A percentile compares a stretch with the other conserved stretches of the same genome.
phyloP scores from a whole-genome alignment of 2,888 invertebrate genomes.

The Choreutis nemorana region DNA sequence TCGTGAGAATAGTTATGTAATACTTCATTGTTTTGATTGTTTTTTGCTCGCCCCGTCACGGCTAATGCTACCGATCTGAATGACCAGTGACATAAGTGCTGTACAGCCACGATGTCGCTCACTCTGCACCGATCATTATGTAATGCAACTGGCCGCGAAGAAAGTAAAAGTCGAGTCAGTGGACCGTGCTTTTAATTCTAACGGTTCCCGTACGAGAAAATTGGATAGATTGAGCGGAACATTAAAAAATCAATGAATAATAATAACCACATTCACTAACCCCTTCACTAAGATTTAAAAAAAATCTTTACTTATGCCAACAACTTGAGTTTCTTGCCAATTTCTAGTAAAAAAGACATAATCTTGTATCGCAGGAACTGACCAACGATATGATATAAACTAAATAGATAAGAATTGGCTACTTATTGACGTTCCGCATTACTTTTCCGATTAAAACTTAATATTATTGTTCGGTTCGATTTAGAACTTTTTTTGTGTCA shows the following conservation, averaged over 20 bases:
- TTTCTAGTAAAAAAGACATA: no score
- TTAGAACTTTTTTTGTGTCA: no score
- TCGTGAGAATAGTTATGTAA: conserved; percentile 11
- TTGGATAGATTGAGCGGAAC: conserved; percentile 5
- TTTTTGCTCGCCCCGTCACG: conserved; percentile 1
- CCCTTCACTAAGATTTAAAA: no score
- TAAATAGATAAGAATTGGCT: no score
- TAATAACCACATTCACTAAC: no score
- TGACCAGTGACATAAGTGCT: conserved; percentile 23
- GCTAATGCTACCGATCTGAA: conserved; percentile 9
- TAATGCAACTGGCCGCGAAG: conserved; percentile 37
- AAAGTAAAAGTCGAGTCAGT: conserved; percentile 47
- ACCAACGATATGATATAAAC: no score
- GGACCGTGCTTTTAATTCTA: conserved; percentile 26
- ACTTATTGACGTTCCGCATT: no score
- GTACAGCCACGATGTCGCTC: conserved; percentile 23
- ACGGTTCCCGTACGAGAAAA: conserved; percentile 9
- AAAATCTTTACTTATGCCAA: no score
- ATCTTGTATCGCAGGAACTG: no score
- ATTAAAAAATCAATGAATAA: conserved; percentile 9
- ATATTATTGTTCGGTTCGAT: no score
- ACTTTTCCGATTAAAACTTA: no score
- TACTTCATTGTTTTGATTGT: conserved; percentile 1
- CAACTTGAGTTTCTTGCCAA: no score
- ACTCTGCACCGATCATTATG: conserved; percentile 33